Evolutionary conservation across 2,888 invertebrate genomes (phyloP), one percentile per base, ranked within the genome.

Genomic region (Drosophila picticornis): DNA sequence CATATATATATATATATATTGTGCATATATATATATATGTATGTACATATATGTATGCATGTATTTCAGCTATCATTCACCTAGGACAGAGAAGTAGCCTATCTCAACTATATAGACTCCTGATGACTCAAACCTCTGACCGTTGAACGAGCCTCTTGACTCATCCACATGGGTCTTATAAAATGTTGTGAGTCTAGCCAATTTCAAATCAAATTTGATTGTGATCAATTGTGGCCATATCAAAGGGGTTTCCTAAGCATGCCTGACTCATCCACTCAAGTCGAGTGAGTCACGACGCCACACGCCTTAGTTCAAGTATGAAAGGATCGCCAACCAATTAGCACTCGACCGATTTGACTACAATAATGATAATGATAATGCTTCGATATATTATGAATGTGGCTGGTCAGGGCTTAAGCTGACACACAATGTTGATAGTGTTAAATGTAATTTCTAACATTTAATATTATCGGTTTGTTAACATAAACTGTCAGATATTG

Each of bases 191-290:
- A 48, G 56, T 65, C 77, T 60, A 66, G 34, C 55, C 66, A 51
- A 66, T 57, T 50, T 68, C 56, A 48, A 40, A 61, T 57, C 63
- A 51, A 46, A 48, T 16, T 48, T 31, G 76, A 70, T 83, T 73
- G 57, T 68, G 36, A 81, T 78, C 77, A 62, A 63, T 77, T 58
- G 51, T n/a, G 31, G 4, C 31, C 48, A 58, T 68, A 66, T 61
- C 57, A 43, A 84, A 46, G 88, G 83, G 81, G 78, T 87, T 87
- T 58, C 88, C 83, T 77, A 77, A 53, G 22, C 16, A 58, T 4
- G 9, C n/a, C 22, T 83, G 83, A 83, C 52, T 83, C 84, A 83
- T 46, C 22, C 2, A 22, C 25, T 13, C 11, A 22, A 22, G 7
- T 27, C 25, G 48, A 27, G 53, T 82, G 85, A 82, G 50, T 88